phyloP scores from a whole-genome alignment of 1,140 invertebrate genomes.

The silkworm (Bombyx mori) region DNA sequence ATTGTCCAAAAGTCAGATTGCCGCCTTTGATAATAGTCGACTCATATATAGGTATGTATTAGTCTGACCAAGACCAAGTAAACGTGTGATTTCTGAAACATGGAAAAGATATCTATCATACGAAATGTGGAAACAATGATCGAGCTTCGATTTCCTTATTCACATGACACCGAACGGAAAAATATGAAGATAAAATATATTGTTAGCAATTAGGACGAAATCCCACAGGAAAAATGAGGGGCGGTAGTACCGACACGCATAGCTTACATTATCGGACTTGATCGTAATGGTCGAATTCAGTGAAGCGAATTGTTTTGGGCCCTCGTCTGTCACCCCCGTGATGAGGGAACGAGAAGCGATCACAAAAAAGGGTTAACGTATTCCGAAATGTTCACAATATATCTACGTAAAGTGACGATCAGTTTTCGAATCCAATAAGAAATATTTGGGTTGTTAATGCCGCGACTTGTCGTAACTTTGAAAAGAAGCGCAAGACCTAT shows the following conservation, averaged over 20 bases:
- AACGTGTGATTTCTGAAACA: too few species aligned
- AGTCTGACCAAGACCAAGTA: too few species aligned
- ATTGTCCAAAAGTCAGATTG: too few species aligned
- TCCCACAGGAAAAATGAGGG: neutral
- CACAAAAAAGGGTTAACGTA: constrained; percentile 34
- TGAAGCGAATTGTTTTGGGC: constrained; percentile 20
- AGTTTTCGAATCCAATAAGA: constrained; percentile 22
- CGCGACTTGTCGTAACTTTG: constrained; percentile 4
- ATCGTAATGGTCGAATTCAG: constrained; percentile 24
- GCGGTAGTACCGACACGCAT: constrained; percentile 1
- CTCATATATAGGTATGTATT: too few species aligned
- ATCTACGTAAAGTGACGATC: constrained; percentile 30
- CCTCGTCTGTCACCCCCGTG: constrained; percentile 25
- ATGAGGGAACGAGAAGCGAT: constrained; percentile 25
- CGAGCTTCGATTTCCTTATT: neutral
- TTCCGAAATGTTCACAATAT: constrained; percentile 31
- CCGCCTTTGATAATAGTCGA: too few species aligned
- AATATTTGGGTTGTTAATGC: constrained; percentile 23
- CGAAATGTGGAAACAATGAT: too few species aligned
- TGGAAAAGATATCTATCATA: too few species aligned
- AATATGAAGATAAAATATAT: constrained; percentile 1
- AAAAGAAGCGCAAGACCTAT: too few species aligned
- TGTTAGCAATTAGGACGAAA: constrained; percentile 5
- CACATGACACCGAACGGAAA: neutral
- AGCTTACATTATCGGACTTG: constrained; percentile 14